These are phyloP conservation scores for Neomorphus geoffroyi DNA, from an alignment of 2,797 vertebrate species.

Conservation along the genomic window DNA sequence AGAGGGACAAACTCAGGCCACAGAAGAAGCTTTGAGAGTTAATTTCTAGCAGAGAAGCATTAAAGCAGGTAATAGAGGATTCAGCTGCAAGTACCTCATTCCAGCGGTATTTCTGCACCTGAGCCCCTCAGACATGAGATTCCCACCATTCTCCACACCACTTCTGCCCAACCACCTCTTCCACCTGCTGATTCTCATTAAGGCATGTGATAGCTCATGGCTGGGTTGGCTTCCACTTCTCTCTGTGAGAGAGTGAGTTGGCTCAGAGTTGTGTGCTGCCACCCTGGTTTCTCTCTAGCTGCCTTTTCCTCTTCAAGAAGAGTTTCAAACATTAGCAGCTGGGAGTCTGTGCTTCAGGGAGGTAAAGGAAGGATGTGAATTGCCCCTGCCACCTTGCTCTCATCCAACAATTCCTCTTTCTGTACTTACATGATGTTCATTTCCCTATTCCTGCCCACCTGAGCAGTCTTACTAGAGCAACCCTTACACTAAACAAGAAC, in stretches of 20 bases:
- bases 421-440: no score
- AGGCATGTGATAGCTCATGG: not conserved
- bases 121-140: not conserved
- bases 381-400: not conserved
- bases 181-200: not conserved
- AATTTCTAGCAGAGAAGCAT: not conserved
- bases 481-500: not conserved
- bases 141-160: rapidly evolving
- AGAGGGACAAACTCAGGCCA: not conserved
- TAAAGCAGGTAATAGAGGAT: not conserved
- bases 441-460: not conserved
- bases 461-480: not conserved
- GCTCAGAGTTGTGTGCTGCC: not conserved
- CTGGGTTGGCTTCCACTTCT: not conserved
- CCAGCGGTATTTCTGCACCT: not conserved
- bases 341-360: not conserved
- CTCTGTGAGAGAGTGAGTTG: no score
- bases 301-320: not conserved
- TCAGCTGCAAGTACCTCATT: not conserved
- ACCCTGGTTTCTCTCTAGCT: not conserved
- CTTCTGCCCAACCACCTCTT: not conserved
- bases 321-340: not conserved
- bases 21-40: not conserved
- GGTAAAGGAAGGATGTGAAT: not conserved
- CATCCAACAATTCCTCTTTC: not conserved